A percentile compares a stretch with the other conserved stretches of the same genome.
phyloP scores from a whole-genome alignment of 2,113 vertebrate species.

The Gobio gobio region DNA sequence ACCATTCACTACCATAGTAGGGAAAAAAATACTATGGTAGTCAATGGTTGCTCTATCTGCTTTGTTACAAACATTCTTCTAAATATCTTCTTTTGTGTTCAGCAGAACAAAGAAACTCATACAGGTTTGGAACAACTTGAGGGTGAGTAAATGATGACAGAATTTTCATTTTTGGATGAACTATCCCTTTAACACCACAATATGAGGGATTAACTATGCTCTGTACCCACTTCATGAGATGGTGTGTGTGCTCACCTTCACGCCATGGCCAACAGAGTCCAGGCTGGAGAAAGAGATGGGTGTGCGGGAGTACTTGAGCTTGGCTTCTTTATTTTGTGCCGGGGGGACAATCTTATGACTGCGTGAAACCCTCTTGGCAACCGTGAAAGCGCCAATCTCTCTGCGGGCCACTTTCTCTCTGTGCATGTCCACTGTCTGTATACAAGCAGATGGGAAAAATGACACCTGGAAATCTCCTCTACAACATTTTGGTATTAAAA shows the following conservation, averaged over 20 bases:
- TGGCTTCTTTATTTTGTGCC: conserved; percentile 58
- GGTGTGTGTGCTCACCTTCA: conserved; percentile 79
- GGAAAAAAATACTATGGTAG: too few species aligned
- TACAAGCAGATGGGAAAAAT: conserved; percentile 24
- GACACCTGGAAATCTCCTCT: neutral
- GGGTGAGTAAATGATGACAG: too few species aligned
- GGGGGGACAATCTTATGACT: conserved; percentile 75
- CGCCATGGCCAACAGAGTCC: conserved; percentile 83
- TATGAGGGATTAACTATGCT: neutral
- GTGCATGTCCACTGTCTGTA: conserved; percentile 85
- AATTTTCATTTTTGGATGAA: too few species aligned
- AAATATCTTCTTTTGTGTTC: too few species aligned
- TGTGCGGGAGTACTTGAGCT: conserved; percentile 75
- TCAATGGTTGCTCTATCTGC: too few species aligned
- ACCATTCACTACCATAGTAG: too few species aligned
- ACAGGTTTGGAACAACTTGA: too few species aligned
- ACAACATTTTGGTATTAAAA: neutral
- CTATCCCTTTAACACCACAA: neutral
- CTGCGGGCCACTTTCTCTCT: conserved; percentile 87
- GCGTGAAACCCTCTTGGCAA: conserved; percentile 64
- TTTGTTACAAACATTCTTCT: too few species aligned
- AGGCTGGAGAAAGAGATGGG: conserved; percentile 84
- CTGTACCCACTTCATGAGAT: neutral
- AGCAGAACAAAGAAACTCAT: too few species aligned
- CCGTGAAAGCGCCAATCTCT: conserved; percentile 80